Evolutionary conservation across 1,140 invertebrate species (phyloP), one percentile per base, ranked within the genome.

Genomic region (Heliothis virescens): DNA sequence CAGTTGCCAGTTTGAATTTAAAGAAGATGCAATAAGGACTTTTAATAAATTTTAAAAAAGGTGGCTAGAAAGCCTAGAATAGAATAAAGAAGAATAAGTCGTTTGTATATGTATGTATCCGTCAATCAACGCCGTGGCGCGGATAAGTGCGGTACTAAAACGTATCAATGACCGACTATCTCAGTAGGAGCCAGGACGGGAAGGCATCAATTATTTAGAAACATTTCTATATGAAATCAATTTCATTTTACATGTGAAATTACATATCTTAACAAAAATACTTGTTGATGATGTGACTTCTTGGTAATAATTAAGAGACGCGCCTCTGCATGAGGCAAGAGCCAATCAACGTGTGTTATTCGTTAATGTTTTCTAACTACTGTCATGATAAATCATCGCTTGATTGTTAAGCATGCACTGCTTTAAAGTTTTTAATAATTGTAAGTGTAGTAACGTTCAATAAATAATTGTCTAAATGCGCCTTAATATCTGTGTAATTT

Each of bases 401-500:
- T 86, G 53, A 85, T 83, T 85, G 76, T 85, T 86, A 81, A 83
- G 83, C 82, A 83, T 85, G 80, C 82, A 86, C 83, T 86, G 85
- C 85, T 84, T 83, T 80, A 86, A 81, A 69, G 53, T 67, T 80
- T 29, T 81, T 83, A 72, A 81, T 81, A 80, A 79, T 77, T 81
- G 59, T 85, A 85, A 86, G 83, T 82, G 84, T 86, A 86, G 79
- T 80, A 72, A 83, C 72, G 72, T 83, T 83, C 77, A 80, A 82
- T 80, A 79, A 85, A 81, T 84, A 84, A 83, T 80, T 79, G 81
- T 83, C 82, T 88, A 86, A 86, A 86, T 85, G 83, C 85, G 86
- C 86, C 85, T 88, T 88, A 87, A 84, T 85, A 80, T 79, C 80
- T 87, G 83, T 87, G 79, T 85, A 87, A 82, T 53, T 74, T 75